phyloP scores from a whole-genome alignment of 2,888 invertebrate genomes.

The Ferrisia virgata region DNA sequence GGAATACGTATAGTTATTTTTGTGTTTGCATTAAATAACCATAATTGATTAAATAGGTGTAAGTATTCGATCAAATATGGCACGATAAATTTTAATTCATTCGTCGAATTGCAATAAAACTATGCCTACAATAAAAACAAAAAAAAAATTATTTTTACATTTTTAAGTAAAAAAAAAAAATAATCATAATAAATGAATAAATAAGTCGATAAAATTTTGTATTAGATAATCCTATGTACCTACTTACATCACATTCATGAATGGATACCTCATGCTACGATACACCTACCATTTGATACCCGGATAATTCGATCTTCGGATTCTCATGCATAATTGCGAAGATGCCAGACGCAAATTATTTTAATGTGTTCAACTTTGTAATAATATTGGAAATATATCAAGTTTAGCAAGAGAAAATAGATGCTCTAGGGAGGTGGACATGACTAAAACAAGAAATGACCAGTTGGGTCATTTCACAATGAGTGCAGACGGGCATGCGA shows the following conservation, averaged over 20 bases:
- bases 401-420: slow-evolving; percentile 1
- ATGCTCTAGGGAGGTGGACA: slow-evolving; percentile 25
- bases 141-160: no score
- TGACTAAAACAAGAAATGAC: slow-evolving; percentile 35
- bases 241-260: background rate
- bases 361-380: background rate
- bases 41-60: no score
- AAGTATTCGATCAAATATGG: no score
- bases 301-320: background rate
- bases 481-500: slow-evolving; percentile 26
- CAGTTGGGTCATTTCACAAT: slow-evolving; percentile 37
- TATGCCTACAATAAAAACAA: no score
- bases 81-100: no score
- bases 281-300: no score
- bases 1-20: no score
- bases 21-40: no score
- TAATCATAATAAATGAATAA: no score
- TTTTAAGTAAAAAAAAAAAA: background rate
- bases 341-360: background rate
- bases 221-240: background rate
- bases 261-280: background rate
- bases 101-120: no score
- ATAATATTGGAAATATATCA: slow-evolving; percentile 19
- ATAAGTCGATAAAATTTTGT: background rate
- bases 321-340: background rate